Base-by-base conservation (phyloP, 2,797 vertebrate genomes). In the Arrhamphus sclerolepis region DNA sequence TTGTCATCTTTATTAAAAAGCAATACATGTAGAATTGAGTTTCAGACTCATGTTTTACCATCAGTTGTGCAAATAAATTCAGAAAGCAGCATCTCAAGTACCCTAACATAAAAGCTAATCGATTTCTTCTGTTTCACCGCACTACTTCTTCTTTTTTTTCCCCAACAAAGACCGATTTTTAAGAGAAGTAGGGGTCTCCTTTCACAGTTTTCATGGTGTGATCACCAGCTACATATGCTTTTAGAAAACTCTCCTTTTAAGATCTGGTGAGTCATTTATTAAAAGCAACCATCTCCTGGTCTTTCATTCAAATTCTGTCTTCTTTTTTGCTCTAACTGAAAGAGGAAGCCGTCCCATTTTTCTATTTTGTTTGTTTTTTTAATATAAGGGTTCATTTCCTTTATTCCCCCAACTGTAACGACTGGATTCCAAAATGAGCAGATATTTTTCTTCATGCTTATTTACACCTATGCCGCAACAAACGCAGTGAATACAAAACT, bases 301-400 rank as follows among this genome's bases (percentile, higher is more conserved):
- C 53, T 74, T 69, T 75, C 55, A 74, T 78, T 65, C 62, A 70
- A 64, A 67, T 42, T 31, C 50, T 63, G 51, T 55, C 38, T 42
- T 56, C 39, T 44, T 29, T n/a, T 49, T 56, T 66, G 14, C 50
- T 66, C 19, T 68, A 47, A 16, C 21, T 49, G n/a, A 40, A 46
- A 41, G 53, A 52, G 46, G 61, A 19, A 8, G 7, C 9, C 5
- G n/a, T 20, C 26, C 43, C 60, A 26, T 26, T 26, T 26, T 26
- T 34, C 44, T 46, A 60, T 56, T 24, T 46, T 62, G 1, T 19
- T 21, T 21, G 21, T 19, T 18, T 20, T 44, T 44, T 18, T 13
- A 57, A 62, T 51, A 53, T 2, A 43, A 34, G 38, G 48, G 19
- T 66, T 59, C 2, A 0, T 46, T 54, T 55, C 56, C 75, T 66